Evolutionary conservation across 2,797 vertebrate species (phyloP), one percentile per base, ranked within the genome.

Genomic region (Fistularia commersonii): DNA sequence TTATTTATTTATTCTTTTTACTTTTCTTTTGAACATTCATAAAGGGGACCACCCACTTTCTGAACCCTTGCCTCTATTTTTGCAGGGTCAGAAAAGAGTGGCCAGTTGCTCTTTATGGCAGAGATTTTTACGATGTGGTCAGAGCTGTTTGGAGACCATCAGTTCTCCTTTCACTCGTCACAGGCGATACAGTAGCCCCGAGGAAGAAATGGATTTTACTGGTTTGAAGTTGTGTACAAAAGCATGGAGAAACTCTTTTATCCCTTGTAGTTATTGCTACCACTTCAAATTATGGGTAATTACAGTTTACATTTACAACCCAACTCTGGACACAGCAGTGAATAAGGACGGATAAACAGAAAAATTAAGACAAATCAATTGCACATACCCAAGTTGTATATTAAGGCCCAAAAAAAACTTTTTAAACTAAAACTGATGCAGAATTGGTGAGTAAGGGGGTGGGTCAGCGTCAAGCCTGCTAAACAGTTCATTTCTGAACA

Each of bases 21-120:
- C 23, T 23, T 23, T 23, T 23, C 23, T 23, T 45, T 45, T 45
- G 43, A 5, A 45, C 43, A 45, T 71, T 50, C 76, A 79, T 79
- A 78, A 74, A 74, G 41, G 33, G 52, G 89, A 90, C 89, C 90
- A 91, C 89, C 90, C 90, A 90, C 83, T 86, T 87, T 78, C 74
- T 66, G 44, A 83, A 78, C 73, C 66, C 78, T 80, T 82, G 77
- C 72, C 81, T 84, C 83, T 87, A 86, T 88, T 90, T 89, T 82
- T 71, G 83, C 83, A 87, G 81, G 87, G 88, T 89, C 83, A 85
- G 76, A 85, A 75, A 81, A 70, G 82, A 86, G 82, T 82, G 82
- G 75, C 88, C 90, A 91, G 90, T 90, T 91, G 90, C 76, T 88
- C 80, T 91, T 91, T 85, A 89, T 84, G 82, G 81, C 62, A 32